These are phyloP conservation scores for Tringa solitaria DNA, from an alignment of 2,113 vertebrate species.

Conservation along the genomic window DNA sequence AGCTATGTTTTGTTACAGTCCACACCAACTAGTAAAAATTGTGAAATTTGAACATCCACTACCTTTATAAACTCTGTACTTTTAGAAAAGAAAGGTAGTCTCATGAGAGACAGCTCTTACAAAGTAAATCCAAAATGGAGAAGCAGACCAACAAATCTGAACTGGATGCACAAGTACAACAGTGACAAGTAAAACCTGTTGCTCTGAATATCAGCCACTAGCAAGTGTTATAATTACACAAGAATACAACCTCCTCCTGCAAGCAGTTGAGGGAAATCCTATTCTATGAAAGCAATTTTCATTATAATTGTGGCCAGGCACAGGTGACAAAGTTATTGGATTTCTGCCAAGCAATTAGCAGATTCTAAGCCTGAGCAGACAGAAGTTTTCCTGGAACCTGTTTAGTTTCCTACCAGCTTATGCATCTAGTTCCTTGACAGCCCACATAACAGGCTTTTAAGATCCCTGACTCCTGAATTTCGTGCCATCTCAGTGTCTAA, in stretches of 20 bases:
- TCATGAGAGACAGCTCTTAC: not conserved
- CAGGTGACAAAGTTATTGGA: not conserved
- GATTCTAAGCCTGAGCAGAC: not conserved
- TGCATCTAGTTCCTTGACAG: not conserved
- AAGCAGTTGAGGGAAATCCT: not conserved
- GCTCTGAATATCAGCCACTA: not conserved
- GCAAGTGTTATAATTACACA: not conserved
- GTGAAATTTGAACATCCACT: not conserved
- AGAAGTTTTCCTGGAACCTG: not conserved
- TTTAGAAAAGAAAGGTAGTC: not conserved
- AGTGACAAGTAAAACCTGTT: not conserved
- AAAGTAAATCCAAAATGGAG: not conserved
- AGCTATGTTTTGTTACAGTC: not conserved
- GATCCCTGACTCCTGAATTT: not conserved
- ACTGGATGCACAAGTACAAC: not conserved
- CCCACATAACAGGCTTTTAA: not conserved
- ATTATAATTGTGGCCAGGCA: not conserved
- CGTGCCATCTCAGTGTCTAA: not conserved
- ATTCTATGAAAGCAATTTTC: not conserved
- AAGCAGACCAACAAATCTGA: not conserved
- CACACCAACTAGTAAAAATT: not conserved
- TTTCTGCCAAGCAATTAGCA: not conserved
- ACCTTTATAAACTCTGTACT: not conserved
- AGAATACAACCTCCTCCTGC: not conserved
- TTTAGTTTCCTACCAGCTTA: not conserved